Percentiles rank a stretch among this genome's conserved stretches.
phyloP scores from a whole-genome alignment of 2,113 vertebrate genomes.

The Cyphotilapia sp. region DNA sequence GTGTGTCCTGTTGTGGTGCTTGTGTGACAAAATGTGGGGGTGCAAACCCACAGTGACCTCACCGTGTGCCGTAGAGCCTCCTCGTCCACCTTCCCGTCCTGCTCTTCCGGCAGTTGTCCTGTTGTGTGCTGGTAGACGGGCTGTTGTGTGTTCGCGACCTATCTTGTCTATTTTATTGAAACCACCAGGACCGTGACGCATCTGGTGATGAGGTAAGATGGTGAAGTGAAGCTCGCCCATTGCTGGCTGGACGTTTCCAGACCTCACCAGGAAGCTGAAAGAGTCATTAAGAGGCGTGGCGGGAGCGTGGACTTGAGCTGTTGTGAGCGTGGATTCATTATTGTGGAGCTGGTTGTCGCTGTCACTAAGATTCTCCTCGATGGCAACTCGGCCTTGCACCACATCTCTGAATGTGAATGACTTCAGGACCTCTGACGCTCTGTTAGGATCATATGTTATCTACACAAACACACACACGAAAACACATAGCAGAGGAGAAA shows the following conservation, averaged over 20 bases:
- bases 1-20: slow-evolving; percentile 50
- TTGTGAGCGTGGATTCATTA: slow-evolving; percentile 28
- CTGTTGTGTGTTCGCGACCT: neutral
- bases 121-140: neutral
- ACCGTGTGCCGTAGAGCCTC: neutral
- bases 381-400: slow-evolving; percentile 73
- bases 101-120: neutral
- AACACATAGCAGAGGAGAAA: neutral
- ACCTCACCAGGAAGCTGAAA: slow-evolving; percentile 79
- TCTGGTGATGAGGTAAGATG: slow-evolving; percentile 71
- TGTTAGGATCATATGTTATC: slow-evolving; percentile 51
- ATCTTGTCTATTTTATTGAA: slow-evolving; percentile 8
- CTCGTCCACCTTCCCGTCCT: neutral
- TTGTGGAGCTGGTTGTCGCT: neutral
- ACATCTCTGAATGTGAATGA: slow-evolving; percentile 81
- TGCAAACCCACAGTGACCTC: neutral
- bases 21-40: slow-evolving; percentile 40
- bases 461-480: slow-evolving; percentile 2
- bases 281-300: slow-evolving; percentile 73
- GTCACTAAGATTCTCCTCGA: slow-evolving; percentile 70
- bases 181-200: neutral
- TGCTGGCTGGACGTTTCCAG: slow-evolving; percentile 78
- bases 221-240: slow-evolving; percentile 75
- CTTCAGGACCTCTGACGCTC: slow-evolving; percentile 44
- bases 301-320: slow-evolving; percentile 46